These are phyloP conservation scores for Chymomyza caudatula DNA, from an alignment of 2,888 invertebrate genomes.

Conservation along the genomic window DNA sequence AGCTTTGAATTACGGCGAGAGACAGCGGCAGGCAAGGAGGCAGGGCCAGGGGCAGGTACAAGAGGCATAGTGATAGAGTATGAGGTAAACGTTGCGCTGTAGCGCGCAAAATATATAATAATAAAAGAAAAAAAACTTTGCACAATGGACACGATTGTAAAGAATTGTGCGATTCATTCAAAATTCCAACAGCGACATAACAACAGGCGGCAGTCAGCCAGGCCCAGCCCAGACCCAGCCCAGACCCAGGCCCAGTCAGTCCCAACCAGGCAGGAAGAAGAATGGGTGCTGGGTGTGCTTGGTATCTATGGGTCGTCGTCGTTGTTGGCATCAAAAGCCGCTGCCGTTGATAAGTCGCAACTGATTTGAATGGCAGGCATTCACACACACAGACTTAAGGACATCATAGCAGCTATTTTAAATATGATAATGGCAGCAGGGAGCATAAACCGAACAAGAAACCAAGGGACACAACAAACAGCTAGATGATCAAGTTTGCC, in stretches of 20 bases:
- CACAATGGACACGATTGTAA: constrained; percentile 61
- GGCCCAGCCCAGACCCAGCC: constrained; percentile 9
- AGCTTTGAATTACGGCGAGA: constrained; percentile 53
- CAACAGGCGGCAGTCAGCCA: constrained; percentile 28
- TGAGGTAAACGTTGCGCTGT: background rate
- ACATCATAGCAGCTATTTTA: constrained; percentile 45
- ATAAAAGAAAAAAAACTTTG: constrained; percentile 33
- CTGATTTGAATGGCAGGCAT: constrained; percentile 42
- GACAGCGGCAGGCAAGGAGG: constrained; percentile 4
- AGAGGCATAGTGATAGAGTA: background rate
- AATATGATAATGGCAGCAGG: constrained; percentile 42
- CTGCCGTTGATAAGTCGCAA: constrained; percentile 35
- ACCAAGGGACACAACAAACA: background rate
- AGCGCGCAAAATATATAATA: background rate
- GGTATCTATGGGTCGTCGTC: background rate
- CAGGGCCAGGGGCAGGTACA: background rate
- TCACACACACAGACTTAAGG: background rate
- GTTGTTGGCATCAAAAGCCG: background rate
- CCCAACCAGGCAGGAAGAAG: background rate
- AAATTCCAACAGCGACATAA: background rate
- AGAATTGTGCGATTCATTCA: constrained; percentile 19
- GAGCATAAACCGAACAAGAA: background rate
- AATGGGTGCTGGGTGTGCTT: background rate
- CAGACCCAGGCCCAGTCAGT: background rate
- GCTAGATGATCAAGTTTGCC: background rate